A percentile compares a stretch with the other conserved stretches of the same genome.
Evolutionary conservation across 2,888 invertebrate genomes (phyloP).

Genomic region (Brenthis daphne): DNA sequence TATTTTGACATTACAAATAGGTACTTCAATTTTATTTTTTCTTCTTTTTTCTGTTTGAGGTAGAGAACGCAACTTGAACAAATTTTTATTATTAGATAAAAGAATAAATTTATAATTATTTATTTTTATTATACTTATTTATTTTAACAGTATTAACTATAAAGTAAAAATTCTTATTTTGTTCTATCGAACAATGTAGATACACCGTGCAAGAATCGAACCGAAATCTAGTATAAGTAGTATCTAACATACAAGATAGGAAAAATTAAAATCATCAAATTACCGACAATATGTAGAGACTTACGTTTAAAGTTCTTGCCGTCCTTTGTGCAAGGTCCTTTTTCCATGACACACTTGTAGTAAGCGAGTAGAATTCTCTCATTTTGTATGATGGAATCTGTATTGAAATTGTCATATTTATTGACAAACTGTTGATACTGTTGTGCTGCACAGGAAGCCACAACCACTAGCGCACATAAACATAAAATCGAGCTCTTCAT

Average conservation of each 20-base stretch:
- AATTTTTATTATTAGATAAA: too few species aligned
- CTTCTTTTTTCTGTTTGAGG: too few species aligned
- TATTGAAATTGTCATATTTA: slow-evolving; percentile 73
- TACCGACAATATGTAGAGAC: slow-evolving; percentile 41
- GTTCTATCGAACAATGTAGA: too few species aligned
- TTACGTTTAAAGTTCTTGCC: slow-evolving; percentile 76
- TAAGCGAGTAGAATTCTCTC: slow-evolving; percentile 74
- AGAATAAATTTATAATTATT: too few species aligned
- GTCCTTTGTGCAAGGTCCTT: slow-evolving; percentile 75
- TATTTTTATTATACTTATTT: too few species aligned
- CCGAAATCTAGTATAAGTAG: neutral
- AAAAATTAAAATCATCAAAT: neutral
- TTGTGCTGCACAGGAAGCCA: slow-evolving; percentile 59
- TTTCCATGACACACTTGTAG: slow-evolving; percentile 78
- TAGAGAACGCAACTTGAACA: too few species aligned
- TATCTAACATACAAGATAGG: neutral
- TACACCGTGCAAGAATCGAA: too few species aligned
- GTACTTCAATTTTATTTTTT: too few species aligned
- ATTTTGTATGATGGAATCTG: slow-evolving; percentile 72
- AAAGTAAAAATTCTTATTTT: too few species aligned
- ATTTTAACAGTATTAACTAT: too few species aligned
- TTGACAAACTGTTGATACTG: slow-evolving; percentile 52
- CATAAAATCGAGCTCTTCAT: slow-evolving; percentile 62
- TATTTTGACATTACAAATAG: too few species aligned
- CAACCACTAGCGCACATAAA: slow-evolving; percentile 63